Evolutionary conservation across 2,888 invertebrate genomes (phyloP), one percentile per base, ranked within the genome.

Genomic region (Vesta saturnalis): DNA sequence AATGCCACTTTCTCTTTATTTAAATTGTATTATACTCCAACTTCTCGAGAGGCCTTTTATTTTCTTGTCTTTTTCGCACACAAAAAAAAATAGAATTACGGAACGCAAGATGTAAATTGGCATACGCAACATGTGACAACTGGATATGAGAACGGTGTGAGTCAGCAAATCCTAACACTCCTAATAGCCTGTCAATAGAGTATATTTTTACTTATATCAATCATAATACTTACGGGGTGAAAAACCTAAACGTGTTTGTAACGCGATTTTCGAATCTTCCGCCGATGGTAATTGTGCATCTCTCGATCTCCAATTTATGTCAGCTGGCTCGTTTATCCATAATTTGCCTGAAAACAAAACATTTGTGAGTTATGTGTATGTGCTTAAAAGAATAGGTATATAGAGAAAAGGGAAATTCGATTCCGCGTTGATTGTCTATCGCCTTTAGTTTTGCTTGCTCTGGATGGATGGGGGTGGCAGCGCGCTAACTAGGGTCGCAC

Each of bases 401-500:
- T 16, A 18, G 14, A 18, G 21, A 8, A 55, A 60, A 59, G 22
- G 52, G 49, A 46, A 66, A 66, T 69, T 63, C 60, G 67, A 67
- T 58, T 58, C 49, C 64, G 30, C 65, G 68, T 59, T 65, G 68
- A 71, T 71, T 72, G 66, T 70, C 73, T 69, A 72, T 73, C 71
- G 72, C 69, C 71, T 72, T 70, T 71, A 72, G 67, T 72, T 69
- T 72, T 70, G 70, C 70, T 71, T 64, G 67, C 64, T 61, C 52
- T 49, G 64, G 67, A 60, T 55, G 70, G 69, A 68, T 67, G 72
- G 74, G 77, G 75, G 76, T 73, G 77, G 75, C 73, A 74, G 73
- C 73, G 83, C 80, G 83, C 82, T 83, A 83, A 84, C 83, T 84
- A 84, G 84, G 83, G 84, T 83, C 81, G 81, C 81, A 80, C 83